Base-by-base conservation (phyloP, 2,888 invertebrate species). In the Polietes domitor region DNA sequence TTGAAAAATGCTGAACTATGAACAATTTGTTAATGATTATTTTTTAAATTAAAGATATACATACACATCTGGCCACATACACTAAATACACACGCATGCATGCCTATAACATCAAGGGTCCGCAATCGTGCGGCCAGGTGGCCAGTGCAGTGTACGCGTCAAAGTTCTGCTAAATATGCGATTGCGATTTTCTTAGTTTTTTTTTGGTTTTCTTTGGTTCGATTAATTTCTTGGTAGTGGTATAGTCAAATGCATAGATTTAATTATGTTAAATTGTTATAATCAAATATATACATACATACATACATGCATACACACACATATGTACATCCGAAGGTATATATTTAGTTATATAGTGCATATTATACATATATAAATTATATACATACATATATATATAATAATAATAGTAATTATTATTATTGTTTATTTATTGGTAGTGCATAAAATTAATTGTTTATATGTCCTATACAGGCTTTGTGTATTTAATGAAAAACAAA, bases 41-140 rank as follows among this genome's bases (percentile, higher is more conserved):
- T 19, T 43, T 5, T 58, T 21, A 24, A 37, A 37, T 43, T 28
- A 37, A 28, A 53, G 6, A 75, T 17, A 43, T 41, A 65, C 12
- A 19, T n/a, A 63, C 24, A 47, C 17, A 50, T 32, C 32, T 41
- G 24, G 2, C 3, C n/a, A 47, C 26, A 65, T 58, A 17, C 19
- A 47, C 53, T 55, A 77, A 75, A 78, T 41, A 71, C 70, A 73
- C 32, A 78, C 58, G 55, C 65, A 85, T 37, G 65, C 78, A 28
- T 32, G 80, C 74, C 78, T 80, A 76, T 12, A 47, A 21, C 53
- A 53, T 37, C 41, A 19, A 37, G 15, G 43, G 68, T 68, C 68
- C 68, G 72, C 61, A 24, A 71, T 24, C 58, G 3, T 2, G 26
- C 15, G 68, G 10, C 21, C 68, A 24, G 43, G 21, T 6, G 12